These are phyloP conservation scores for Gymnoscopelus braueri DNA, from an alignment of 2,797 vertebrate genomes.

Conservation along the genomic window DNA sequence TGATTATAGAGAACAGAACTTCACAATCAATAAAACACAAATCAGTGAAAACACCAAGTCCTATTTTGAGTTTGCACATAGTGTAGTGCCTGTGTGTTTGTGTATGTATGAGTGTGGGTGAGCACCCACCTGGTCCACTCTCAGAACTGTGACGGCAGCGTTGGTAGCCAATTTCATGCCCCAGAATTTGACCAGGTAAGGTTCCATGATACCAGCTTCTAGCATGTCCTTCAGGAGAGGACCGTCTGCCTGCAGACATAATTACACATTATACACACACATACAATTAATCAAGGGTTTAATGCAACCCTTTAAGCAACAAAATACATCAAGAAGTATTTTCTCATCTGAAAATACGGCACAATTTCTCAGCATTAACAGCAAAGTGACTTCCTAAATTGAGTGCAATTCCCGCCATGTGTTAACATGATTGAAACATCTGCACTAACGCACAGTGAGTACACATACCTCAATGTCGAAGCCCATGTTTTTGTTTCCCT, in stretches of 20 bases:
- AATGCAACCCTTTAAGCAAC: neutral
- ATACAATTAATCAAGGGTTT: neutral
- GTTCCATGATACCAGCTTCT: slow-evolving; percentile 90
- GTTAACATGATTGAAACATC: neutral
- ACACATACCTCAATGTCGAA: slow-evolving; percentile 93
- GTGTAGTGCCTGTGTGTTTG: too few relatives aligned
- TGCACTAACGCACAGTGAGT: neutral
- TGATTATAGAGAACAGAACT: too few relatives aligned
- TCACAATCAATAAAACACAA: too few relatives aligned
- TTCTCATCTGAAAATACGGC: neutral
- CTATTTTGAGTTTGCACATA: too few relatives aligned
- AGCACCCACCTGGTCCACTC: slow-evolving; percentile 93
- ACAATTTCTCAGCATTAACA: too few relatives aligned
- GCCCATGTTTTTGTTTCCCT: slow-evolving; percentile 94
- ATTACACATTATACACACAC: neutral
- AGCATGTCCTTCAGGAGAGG: slow-evolving; percentile 92
- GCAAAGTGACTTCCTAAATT: too few relatives aligned
- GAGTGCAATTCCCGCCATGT: too few relatives aligned
- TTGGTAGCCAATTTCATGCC: slow-evolving; percentile 96
- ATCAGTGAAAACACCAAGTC: too few relatives aligned
- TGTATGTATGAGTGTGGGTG: slow-evolving; percentile 5
- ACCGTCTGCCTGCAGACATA: slow-evolving; percentile 85
- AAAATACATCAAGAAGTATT: neutral
- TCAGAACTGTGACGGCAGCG: slow-evolving; percentile 92
- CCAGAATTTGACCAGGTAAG: slow-evolving; percentile 94